Evolutionary conservation across 2,888 invertebrate species (phyloP).

Genomic region (Stenoptilia bipunctidactyla): DNA sequence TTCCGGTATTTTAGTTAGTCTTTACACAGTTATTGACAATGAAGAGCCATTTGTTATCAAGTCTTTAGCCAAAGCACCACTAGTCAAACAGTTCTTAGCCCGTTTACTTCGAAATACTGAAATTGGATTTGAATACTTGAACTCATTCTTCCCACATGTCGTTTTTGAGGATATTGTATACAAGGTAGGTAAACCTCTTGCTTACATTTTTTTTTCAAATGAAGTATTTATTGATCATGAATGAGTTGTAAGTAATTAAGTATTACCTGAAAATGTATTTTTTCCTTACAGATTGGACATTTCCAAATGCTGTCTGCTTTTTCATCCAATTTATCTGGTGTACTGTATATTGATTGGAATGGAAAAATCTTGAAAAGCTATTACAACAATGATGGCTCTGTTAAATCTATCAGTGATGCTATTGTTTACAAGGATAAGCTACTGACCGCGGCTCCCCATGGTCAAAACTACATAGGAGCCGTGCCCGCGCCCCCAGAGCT

Average conservation of each 20-base stretch:
- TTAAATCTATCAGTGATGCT: conserved; percentile 74
- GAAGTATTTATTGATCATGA: not conserved
- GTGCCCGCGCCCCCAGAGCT: conserved; percentile 71
- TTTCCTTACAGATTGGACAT: conserved; percentile 73
- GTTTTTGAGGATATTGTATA: conserved; percentile 74
- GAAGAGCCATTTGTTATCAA: conserved; percentile 69
- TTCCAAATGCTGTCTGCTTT: conserved; percentile 58
- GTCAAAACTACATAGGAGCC: conserved; percentile 73
- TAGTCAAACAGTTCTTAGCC: conserved; percentile 74
- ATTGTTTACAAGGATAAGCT: conserved; percentile 75
- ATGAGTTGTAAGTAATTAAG: not conserved
- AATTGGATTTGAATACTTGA: conserved; percentile 73
- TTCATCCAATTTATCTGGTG: conserved; percentile 56
- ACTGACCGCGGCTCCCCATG: conserved; percentile 77
- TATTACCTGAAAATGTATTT: not conserved
- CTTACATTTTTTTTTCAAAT: not conserved
- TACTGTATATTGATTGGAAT: conserved; percentile 77
- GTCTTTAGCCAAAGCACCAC: conserved; percentile 73
- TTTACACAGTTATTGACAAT: conserved; percentile 67
- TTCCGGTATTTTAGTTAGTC: conserved; percentile 76
- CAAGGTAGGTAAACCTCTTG: conserved; percentile 51
- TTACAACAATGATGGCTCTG: conserved; percentile 71
- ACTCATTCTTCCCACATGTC: conserved; percentile 76
- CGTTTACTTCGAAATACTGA: conserved; percentile 73
- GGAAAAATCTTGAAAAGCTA: conserved; percentile 80